Percentiles rank a stretch among this genome's conserved stretches.
phyloP scores from a whole-genome alignment of 2,113 vertebrate species.

The Elgaria multicarinata region DNA sequence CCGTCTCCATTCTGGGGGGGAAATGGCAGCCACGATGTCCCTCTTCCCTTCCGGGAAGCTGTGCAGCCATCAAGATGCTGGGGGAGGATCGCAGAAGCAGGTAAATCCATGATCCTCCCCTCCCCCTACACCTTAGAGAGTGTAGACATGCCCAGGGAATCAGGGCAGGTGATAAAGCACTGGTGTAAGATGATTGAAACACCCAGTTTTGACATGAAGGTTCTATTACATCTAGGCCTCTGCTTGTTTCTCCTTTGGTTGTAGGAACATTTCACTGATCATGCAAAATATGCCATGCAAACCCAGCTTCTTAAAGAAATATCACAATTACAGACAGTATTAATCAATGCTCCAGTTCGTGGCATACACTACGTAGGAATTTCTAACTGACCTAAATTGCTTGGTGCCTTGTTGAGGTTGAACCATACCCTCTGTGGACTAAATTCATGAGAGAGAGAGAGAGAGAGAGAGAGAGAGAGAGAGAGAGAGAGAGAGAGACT shows the following conservation, averaged over 20 bases:
- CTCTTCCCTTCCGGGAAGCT: no score
- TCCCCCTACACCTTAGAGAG: no score
- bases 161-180: no score
- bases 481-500: constrained; percentile 52
- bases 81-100: no score
- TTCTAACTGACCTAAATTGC: constrained; percentile 74
- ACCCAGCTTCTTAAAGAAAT: constrained; percentile 60
- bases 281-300: not conserved
- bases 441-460: constrained; percentile 66
- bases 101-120: no score
- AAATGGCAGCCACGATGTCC: no score
- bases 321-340: constrained; percentile 69
- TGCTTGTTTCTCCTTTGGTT: not conserved
- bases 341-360: constrained; percentile 68
- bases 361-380: constrained; percentile 68
- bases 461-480: constrained; percentile 56
- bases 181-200: no score
- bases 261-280: not conserved
- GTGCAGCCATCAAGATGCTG: no score
- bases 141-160: no score
- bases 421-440: constrained; percentile 66
- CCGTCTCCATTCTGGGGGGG: no score
- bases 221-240: not conserved
- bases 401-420: constrained; percentile 72
- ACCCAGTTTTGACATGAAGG: not conserved